Base-by-base conservation (phyloP, 2,113 vertebrate species). In the Apodemus speciosus region DNA sequence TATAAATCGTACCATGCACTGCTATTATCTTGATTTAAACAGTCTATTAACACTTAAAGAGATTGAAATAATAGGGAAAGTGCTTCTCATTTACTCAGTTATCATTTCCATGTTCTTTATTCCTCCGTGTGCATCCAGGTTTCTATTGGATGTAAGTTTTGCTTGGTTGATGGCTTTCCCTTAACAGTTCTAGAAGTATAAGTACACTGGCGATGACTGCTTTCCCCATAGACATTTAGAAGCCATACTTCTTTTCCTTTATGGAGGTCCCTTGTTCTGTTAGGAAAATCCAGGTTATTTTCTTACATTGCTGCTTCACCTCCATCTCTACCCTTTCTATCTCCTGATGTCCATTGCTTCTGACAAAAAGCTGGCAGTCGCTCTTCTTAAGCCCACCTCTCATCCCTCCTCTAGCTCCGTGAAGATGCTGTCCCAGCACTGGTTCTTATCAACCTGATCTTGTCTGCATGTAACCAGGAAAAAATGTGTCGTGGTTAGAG, bases 21-120 rank as follows among this genome's bases (percentile, higher is more conserved):
- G n/a, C 40, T 92, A 88, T 60, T 69, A 68, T 51, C 53, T 94
- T 87, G 25, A 51, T 92, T 94, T 88, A 64, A 86, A 90, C 18
- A 76, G 66, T 16, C 43, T 85, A 53, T 80, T 80, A 85, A 35
- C 35, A 90, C 32, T 71, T 86, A 49, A 80, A 85, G 81, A 76
- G 10, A 91, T 81, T 69, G 89, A 89, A 49, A 89, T 40, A 93
- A 81, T 46, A 81, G 56, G 9, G 38, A 69, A 81, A 93, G 43
- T 46, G 56, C 38, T 69, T 40, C 81, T 76, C 40, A 64, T 75
- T 80, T 76, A 56, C 25, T 30, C 64, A 91, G 56, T 75, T 68
- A 73, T 20, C 14, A 79, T 76, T 60, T 10, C 46, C 73, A 46
- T 51, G 23, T 11, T 81, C 46, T 91, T 85, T 35, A 35, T 85